Base-by-base conservation (phyloP, 2,888 invertebrate genomes). In the Aspidiotus destructor region DNA sequence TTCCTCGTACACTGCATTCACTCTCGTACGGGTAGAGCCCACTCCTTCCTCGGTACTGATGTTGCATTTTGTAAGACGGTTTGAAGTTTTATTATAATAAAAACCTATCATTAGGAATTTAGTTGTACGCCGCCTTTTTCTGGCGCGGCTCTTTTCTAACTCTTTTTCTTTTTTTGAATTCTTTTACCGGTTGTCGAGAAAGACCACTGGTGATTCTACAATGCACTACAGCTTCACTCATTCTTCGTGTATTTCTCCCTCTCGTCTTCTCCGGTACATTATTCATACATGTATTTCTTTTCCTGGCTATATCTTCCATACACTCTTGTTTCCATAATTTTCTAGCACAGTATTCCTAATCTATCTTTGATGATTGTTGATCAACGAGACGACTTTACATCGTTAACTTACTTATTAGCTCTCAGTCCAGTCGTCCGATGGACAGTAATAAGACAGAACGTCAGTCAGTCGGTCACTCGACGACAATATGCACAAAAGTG, bases 91-190 rank as follows among this genome's bases (percentile, higher is more conserved):
- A 48, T 48, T 48, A 48, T 48, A 48, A 48, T 48, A n/a, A 48
- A 48, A 48, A 48, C 48, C 48, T 48, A 48, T 48, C 48, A 48
- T 48, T 48, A 48, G 48, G 48, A 48, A 48, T 48, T 48, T 48
- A 48, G 48, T 48, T n/a, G 48, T 48, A 48, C 48, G n/a, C 48
- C 48, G 48, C 48, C 48, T 48, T 48, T 48, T 48, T 48, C 48
- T 48, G 48, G n/a, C 48, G 48, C 48, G 48, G 48, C 48, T 48
- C 6, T 48, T 6, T 6, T 48, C 6, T 3, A 1, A 28, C 28
- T 28, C 5, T 28, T 28, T 28, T 28, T 28, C 5, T 5, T 28
- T 28, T 5, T 28, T 28, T 48, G 48, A 48, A 48, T 48, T 48
- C 48, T 48, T 48, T 48, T n/a, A n/a, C 48, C 6, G 48, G 48